Base-by-base conservation (phyloP, 1,140 invertebrate genomes). In the Conus ventricosus region DNA sequence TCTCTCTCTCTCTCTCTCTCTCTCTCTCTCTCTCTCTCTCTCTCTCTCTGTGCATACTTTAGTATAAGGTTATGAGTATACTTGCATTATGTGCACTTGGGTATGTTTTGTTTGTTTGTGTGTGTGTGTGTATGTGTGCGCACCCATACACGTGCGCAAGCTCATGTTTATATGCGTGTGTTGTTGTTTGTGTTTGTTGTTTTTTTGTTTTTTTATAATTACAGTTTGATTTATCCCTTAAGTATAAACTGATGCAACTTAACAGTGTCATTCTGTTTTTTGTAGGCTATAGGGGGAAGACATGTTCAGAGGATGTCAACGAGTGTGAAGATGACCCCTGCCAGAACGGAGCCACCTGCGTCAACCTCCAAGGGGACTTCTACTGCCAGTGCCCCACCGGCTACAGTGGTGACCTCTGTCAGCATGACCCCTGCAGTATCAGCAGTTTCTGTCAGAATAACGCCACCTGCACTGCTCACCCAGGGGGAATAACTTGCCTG, bases 401-500 rank as follows among this genome's bases (percentile, higher is more conserved):
- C 5, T 92, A 89, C 67, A 78, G 51, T 39, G 92, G 92, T 15
- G 51, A 87, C 23, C 57, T 88, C 25, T 93, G 92, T 89, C 97
- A 97, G 0, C 97, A 98, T 92, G 95, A 97, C 75, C 96, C 97
- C 0, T 97, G 97, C 84, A 99, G 98, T 94, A n/a, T 57, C 17
- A 67, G 25, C 57, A 83, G 87, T 10, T 88, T 89, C 5, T 92
- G 92, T 90, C 82, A 90, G 75, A 99, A 99, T 93, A 97, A 97
- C 5, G 98, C 98, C 0, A 98, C 97, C 0, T 99, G 99, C 90
- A 96, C 98, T 88, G 98, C 99, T 96, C 97, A 97, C 57, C 96
- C 98, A 92, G 98, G 98, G 94, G 97, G 97, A 94, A 99, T 99
- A 95, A 96, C 97, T n/a, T 99, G 99, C 96, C 97, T 97, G 94